Base-by-base conservation (phyloP, 2,113 vertebrate species). In the Microcebus jonahi region DNA sequence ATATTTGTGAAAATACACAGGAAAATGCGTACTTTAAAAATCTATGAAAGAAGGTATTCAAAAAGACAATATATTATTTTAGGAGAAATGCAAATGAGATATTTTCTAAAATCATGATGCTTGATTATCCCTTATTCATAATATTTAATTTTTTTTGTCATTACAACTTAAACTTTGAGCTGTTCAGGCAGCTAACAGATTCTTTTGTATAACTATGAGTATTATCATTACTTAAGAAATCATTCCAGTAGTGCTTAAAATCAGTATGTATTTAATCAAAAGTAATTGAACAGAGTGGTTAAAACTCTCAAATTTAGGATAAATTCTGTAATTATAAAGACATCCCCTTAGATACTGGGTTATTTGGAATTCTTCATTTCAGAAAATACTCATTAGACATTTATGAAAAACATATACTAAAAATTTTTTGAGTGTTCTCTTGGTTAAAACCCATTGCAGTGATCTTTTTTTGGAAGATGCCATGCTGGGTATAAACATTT, bases 231-330 rank as follows among this genome's bases (percentile, higher is more conserved):
- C 42, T 95, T 94, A 82, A 81, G 77, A 90, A 91, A 88, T 92
- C 65, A 95, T 80, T 90, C 84, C 27, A 90, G 34, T 21, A 90
- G 42, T 67, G 39, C 67, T 87, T 88, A 94, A 92, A 95, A 88
- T 96, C 71, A 86, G 25, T 81, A 59, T 90, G 71, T 77, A 95
- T 95, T 96, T 96, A 96, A 91, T 92, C 76, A 97, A 81, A 90
- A 53, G 4, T 45, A 81, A 77, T 59, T 90, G 73, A 91, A 76
- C 84, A 80, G 6, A 36, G 77, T 71, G 8, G 3, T 85, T 88
- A 65, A 94, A 61, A 85, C 25, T 73, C 29, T 63, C 48, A 93
- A 36, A 77, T 94, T 92, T 61, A 82, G 55, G 4, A 83, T 34
- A 68, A 93, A 88, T 85, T 42, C 42, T 85, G 17, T 82, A 96